phyloP scores from a whole-genome alignment of 2,113 vertebrate genomes.

The Tachysurus fulvidraco region DNA sequence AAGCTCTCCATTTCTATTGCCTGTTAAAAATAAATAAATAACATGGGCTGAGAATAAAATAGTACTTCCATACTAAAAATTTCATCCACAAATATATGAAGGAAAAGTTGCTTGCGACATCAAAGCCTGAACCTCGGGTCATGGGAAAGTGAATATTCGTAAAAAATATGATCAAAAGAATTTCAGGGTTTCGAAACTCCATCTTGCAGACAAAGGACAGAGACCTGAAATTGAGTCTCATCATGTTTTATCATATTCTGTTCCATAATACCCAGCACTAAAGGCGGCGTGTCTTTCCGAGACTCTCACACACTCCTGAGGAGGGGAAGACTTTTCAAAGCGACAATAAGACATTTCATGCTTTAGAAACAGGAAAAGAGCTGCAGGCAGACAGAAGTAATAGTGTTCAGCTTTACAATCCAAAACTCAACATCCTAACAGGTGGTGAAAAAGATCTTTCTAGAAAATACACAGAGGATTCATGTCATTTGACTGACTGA shows the following conservation, averaged over 20 bases:
- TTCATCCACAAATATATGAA: conserved; percentile 61
- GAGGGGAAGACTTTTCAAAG: conserved; percentile 13
- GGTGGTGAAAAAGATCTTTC: conserved; percentile 11
- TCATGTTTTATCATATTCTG: conserved; percentile 42
- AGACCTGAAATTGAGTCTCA: conserved; percentile 40
- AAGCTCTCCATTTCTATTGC: conserved; percentile 48
- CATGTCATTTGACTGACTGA: neutral
- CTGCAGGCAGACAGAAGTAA: conserved; percentile 17
- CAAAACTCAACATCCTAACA: conserved; percentile 3
- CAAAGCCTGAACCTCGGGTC: conserved; percentile 62
- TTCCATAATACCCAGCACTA: conserved; percentile 36
- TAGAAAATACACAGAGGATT: neutral
- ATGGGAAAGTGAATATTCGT: conserved; percentile 54
- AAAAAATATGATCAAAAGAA: conserved; percentile 54
- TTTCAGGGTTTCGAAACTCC: conserved; percentile 49
- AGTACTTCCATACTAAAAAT: conserved; percentile 52
- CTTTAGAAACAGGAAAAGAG: conserved; percentile 24
- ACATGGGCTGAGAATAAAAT: conserved; percentile 53
- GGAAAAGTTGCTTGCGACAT: conserved; percentile 63
- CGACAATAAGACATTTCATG: conserved; percentile 24
- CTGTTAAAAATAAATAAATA: conserved; percentile 37
- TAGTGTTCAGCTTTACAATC: conserved; percentile 6
- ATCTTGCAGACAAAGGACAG: conserved; percentile 44
- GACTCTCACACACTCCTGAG: neutral
- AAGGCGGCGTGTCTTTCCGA: conserved; percentile 16